Percentiles rank a stretch among this genome's conserved stretches.
Conservation (phyloP, 2,113 vertebrate genomes). For the Brachirus orientalis region DNA sequence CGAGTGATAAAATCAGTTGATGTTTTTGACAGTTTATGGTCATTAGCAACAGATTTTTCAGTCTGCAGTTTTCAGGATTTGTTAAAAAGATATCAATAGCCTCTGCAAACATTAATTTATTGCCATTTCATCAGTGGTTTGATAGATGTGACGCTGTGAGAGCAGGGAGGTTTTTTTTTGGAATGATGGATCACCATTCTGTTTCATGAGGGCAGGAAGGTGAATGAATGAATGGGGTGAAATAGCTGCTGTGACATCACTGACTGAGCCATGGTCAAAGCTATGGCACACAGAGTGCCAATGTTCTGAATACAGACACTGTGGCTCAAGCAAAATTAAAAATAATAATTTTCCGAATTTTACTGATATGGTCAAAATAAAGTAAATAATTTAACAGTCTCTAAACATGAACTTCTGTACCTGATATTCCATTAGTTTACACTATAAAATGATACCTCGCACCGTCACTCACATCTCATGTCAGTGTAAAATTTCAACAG, state of each 20-base stretch:
- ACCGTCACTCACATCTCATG: background rate
- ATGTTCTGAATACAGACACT: background rate
- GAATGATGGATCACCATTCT: constrained; percentile 39
- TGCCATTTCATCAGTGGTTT: constrained; percentile 15
- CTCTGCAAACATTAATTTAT: constrained; percentile 8
- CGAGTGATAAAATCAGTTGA: no score
- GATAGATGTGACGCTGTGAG: constrained; percentile 22
- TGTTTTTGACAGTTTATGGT: background rate
- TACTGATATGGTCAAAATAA: no score
- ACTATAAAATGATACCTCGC: no score
- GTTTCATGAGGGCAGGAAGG: constrained; percentile 5
- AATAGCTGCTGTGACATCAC: constrained; percentile 25
- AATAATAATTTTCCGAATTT: no score
- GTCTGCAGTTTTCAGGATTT: background rate
- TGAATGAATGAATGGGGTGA: constrained; percentile 16
- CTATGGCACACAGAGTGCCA: background rate
- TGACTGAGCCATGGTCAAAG: constrained; percentile 18
- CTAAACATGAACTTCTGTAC: no score
- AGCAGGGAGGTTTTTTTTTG: constrained; percentile 13
- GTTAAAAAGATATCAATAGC: constrained; percentile 21
- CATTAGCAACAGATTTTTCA: background rate
- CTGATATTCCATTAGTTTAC: background rate
- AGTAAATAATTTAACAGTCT: no score
- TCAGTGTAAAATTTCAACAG: background rate
- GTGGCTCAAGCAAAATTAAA: background rate